Conservation (phyloP, 2,797 vertebrate species). For the Microhierax caerulescens region DNA sequence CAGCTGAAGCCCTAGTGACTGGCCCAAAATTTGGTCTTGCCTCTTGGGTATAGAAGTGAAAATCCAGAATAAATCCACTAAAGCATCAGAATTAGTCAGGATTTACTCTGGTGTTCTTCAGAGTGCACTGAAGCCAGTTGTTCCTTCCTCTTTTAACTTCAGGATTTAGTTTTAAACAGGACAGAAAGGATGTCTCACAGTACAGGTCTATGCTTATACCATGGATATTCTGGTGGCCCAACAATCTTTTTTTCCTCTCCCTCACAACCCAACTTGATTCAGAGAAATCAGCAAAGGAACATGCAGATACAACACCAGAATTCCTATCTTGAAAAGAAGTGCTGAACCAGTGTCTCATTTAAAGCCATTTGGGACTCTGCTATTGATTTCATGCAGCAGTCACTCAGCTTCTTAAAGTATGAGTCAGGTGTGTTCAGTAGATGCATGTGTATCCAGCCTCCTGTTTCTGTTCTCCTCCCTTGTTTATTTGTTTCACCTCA, state of each 20-base stretch:
- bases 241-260: neutral
- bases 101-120: neutral
- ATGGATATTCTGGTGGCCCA: neutral
- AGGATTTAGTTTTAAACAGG: neutral
- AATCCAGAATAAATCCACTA: neutral
- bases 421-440: neutral
- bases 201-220: neutral
- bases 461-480: neutral
- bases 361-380: neutral
- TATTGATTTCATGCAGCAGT: neutral
- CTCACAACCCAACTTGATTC: neutral
- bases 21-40: neutral
- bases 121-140: neutral
- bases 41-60: neutral
- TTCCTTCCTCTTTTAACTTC: neutral
- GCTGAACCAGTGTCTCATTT: neutral
- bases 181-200: neutral
- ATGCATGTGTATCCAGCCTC: neutral
- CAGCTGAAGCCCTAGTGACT: neutral
- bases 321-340: neutral
- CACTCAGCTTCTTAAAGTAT: neutral
- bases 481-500: neutral
- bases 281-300: neutral
- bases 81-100: neutral
- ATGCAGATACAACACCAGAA: neutral